Base-by-base conservation (phyloP, 2,888 invertebrate species). In the Phalera bucephala region DNA sequence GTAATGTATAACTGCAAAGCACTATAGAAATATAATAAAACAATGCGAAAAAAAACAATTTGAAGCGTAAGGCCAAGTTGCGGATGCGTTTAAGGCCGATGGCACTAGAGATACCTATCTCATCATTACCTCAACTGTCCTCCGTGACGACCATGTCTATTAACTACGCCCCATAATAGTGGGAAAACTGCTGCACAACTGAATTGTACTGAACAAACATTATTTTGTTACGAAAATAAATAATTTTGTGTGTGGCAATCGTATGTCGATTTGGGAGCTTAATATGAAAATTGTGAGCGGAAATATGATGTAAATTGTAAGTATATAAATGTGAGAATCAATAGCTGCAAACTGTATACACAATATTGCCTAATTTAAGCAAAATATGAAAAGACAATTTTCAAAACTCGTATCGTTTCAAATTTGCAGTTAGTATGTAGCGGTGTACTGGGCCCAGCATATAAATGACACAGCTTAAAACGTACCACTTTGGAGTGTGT, bases 21-120 rank as follows among this genome's bases (percentile, higher is more conserved):
- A n/a, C n/a, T n/a, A n/a, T n/a, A n/a, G n/a, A n/a, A n/a, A n/a
- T n/a, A 17, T 17, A 17, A 3, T 5, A 17, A 17, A 17, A 17
- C 17, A 17, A 17, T 3, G 3, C 3, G 3, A 5, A 17, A 3
- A 17, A 11, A 29, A 29, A 29, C 19, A 29, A 28, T 22, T 25
- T 40, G 23, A 32, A 15, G 32, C 22, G 19, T 17, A 11, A 11
- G 11, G 29, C 19, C 29, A 29, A 45, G 52, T 53, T 46, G 41
- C 71, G 73, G 72, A 73, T 74, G 76, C 72, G 51, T 54, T 50
- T 73, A 77, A 78, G 78, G 76, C 74, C 75, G 75, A 76, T 76
- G 73, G 68, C 69, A 72, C 67, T 73, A 70, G 69, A 78, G 79
- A 80, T 80, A 78, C 73, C 58, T 35, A 78, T 73, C 58, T 35